Evolutionary conservation across 2,797 vertebrate species (phyloP).

Genomic region (Vultur gryphus): DNA sequence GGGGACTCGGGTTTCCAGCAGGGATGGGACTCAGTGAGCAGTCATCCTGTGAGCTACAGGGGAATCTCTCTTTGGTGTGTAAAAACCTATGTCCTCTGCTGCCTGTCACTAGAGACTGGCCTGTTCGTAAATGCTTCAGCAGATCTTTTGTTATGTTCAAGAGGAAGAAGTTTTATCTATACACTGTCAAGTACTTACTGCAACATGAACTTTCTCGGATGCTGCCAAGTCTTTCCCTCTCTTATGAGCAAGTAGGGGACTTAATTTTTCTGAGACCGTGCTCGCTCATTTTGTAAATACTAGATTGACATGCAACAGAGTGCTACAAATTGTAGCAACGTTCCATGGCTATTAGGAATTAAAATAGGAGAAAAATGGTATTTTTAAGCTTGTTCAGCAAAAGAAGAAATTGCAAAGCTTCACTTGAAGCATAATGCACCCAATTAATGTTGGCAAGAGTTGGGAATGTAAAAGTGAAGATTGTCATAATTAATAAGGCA

Average conservation of each 20-base stretch:
- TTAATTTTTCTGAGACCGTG: not conserved
- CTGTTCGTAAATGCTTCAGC: not conserved
- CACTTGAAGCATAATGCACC: not conserved
- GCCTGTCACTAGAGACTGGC: not conserved
- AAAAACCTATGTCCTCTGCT: not conserved
- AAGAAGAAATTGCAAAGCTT: not conserved
- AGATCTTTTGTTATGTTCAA: not conserved
- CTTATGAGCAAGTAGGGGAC: not conserved
- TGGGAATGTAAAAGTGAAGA: not conserved
- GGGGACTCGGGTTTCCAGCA: not conserved
- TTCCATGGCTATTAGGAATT: conserved; percentile 12
- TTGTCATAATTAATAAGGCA: not conserved
- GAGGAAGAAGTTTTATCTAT: not conserved
- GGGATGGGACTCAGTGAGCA: not conserved
- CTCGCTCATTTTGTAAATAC: not conserved
- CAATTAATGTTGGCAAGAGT: not conserved
- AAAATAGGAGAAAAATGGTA: not conserved
- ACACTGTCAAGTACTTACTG: not conserved
- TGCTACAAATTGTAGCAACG: not conserved
- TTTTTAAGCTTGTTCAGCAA: conserved; percentile 38
- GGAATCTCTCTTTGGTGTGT: not conserved
- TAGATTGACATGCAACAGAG: not conserved
- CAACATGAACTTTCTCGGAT: not conserved
- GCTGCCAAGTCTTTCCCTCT: not conserved
- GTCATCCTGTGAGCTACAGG: not conserved